phyloP scores from a whole-genome alignment of 2,888 invertebrate species.

The Gasteruption jaculator region DNA sequence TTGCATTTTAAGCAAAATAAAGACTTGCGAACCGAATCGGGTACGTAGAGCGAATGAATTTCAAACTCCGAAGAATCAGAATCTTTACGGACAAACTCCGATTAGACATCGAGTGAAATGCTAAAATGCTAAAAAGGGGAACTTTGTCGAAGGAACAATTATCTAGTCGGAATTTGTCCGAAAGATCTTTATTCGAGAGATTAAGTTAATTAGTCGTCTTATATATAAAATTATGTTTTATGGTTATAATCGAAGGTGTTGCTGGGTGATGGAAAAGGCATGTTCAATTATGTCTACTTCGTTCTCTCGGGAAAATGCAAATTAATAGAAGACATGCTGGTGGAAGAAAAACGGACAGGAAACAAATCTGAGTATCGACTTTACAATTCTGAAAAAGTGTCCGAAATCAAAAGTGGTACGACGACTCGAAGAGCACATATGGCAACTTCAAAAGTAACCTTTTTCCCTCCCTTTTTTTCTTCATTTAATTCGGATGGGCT shows the following conservation, averaged over 20 bases:
- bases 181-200: too few species aligned
- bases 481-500: too few species aligned
- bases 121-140: not conserved
- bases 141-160: not conserved
- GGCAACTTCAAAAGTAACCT: too few species aligned
- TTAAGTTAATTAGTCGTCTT: not conserved
- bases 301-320: conserved; percentile 59
- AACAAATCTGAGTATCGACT: conserved; percentile 52
- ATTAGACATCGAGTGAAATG: too few species aligned
- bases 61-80: not conserved
- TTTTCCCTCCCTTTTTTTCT: too few species aligned
- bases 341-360: conserved; percentile 46
- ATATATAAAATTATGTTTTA: not conserved
- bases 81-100: not conserved
- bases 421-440: too few species aligned
- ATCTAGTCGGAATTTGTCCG: too few species aligned
- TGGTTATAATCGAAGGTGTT: conserved; percentile 38
- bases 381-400: conserved; percentile 45
- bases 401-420: too few species aligned
- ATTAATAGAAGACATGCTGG: conserved; percentile 58
- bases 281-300: conserved; percentile 54
- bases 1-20: conserved; percentile 63
- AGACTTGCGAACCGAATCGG: conserved; percentile 56
- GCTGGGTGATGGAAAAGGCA: conserved; percentile 44
- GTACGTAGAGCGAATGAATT: conserved; percentile 50